A percentile compares a stretch with the other conserved stretches of the same genome.
Conservation (phyloP, 2,888 invertebrate genomes). For the Agonopterix heracliana region DNA sequence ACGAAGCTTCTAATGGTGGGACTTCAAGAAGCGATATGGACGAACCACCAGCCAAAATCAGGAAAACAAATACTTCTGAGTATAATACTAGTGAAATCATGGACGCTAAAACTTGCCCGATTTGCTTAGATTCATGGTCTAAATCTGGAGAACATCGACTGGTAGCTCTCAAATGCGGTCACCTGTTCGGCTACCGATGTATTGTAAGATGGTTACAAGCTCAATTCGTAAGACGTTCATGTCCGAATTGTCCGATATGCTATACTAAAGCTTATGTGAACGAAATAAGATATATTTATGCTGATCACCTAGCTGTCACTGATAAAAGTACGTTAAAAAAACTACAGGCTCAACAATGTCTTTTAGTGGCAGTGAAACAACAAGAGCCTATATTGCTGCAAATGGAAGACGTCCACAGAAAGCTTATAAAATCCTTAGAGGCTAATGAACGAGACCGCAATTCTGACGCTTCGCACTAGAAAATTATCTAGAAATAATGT, state of each 20-base stretch:
- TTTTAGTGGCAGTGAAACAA: conserved; percentile 73
- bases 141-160: conserved; percentile 90
- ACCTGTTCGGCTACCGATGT: conserved; percentile 91
- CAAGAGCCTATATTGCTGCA: conserved; percentile 46
- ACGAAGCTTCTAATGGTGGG: neutral
- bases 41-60: conserved; percentile 47
- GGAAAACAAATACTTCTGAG: conserved; percentile 45
- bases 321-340: conserved; percentile 87
- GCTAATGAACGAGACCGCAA: conserved; percentile 34
- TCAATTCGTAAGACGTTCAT: conserved; percentile 72
- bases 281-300: conserved; percentile 88
- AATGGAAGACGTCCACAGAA: conserved; percentile 41
- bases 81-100: conserved; percentile 34
- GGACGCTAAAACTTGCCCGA: conserved; percentile 86
- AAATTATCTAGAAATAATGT: conserved; percentile 79
- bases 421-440: conserved; percentile 46
- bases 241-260: conserved; percentile 97
- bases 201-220: conserved; percentile 85
- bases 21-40: conserved; percentile 11
- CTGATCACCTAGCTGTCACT: conserved; percentile 82
- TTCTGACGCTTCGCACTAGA: conserved; percentile 74
- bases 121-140: conserved; percentile 93
- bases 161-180: conserved; percentile 92
- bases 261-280: conserved; percentile 81
- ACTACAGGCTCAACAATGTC: conserved; percentile 78